Evolutionary conservation across 2,797 vertebrate genomes (phyloP), one percentile per base, ranked within the genome.

Genomic region (Acipenser ruthenus): DNA sequence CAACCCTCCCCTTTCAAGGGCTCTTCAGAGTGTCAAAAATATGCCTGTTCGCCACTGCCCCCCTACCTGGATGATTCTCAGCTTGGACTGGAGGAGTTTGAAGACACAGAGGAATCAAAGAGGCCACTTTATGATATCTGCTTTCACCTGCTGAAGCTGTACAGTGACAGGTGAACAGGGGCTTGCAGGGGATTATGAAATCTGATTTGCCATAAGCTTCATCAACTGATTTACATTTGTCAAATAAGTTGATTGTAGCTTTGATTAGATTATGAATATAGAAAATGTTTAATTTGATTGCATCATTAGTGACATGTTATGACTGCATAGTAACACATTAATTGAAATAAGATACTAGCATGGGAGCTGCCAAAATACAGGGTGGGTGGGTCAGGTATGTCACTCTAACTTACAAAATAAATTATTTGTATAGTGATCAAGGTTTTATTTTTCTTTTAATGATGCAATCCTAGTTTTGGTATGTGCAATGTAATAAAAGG

Each of bases 101-200:
- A 88, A 1, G 83, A 78, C 15, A 76, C 10, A 6, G 13, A 11
- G 0, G 68, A 75, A 62, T 62, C 70, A 0, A 80, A 75, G 13
- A 86, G 78, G 10, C 87, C 86, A 0, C 86, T 94, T 64, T 87
- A 89, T 12, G 96, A 99, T 3, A 82, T 95, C 69, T 98, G 95
- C 69, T 98, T 95, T 84, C 96, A 98, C 72, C 80, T 99, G 68
- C 81, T 98, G 12, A 98, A 96, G 75, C 93, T 99, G 61, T 96
- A 98, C 86, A 95, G 95, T 0, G 91, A 97, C 87, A 91, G 94
- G 96, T 97, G 73, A 71, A 6, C 9, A 52, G 51, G 10, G 23
- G 23, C 23, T 37, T 37, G 23, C 23, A 37, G 23, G 23, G 23
- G 23, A 37, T 37, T 37, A 37, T 1, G 23, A 37, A 37, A 3